These are phyloP conservation scores for Agrypnia vestita DNA, from an alignment of 1,140 invertebrate species.

Conservation along the genomic window DNA sequence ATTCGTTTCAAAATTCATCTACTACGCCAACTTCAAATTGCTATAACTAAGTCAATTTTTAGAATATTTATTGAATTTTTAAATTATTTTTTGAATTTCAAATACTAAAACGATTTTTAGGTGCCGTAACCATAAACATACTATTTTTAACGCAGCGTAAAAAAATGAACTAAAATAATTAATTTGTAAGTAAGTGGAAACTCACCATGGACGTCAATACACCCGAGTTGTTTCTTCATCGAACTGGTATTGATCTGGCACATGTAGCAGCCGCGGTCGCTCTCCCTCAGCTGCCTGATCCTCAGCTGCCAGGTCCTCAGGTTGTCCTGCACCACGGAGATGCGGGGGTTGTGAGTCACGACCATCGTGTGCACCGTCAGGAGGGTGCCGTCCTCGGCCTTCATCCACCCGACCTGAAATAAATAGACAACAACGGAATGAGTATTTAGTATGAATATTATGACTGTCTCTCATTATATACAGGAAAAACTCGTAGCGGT, in stretches of 20 bases:
- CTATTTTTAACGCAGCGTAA: no score
- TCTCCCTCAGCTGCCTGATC: constrained; percentile 77
- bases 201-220: constrained; percentile 87
- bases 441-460: no score
- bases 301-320: constrained; percentile 80
- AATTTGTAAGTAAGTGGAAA: background rate
- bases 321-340: constrained; percentile 81
- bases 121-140: no score
- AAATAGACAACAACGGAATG: background rate
- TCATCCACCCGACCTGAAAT: constrained; percentile 85
- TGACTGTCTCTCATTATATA: no score
- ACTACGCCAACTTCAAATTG: no score
- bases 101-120: no score
- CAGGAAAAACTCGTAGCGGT: no score
- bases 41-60: no score
- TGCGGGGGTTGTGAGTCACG: constrained; percentile 85
- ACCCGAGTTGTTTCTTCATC: constrained; percentile 86
- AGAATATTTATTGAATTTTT: no score
- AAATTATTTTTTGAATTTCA: no score
- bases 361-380: constrained; percentile 84
- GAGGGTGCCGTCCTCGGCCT: constrained; percentile 87
- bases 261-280: constrained; percentile 83
- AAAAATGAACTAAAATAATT: no score
- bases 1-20: no score
- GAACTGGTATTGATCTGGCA: constrained; percentile 87